Base-by-base conservation (phyloP, 2,797 vertebrate species). In the Leptodactylus fallax region DNA sequence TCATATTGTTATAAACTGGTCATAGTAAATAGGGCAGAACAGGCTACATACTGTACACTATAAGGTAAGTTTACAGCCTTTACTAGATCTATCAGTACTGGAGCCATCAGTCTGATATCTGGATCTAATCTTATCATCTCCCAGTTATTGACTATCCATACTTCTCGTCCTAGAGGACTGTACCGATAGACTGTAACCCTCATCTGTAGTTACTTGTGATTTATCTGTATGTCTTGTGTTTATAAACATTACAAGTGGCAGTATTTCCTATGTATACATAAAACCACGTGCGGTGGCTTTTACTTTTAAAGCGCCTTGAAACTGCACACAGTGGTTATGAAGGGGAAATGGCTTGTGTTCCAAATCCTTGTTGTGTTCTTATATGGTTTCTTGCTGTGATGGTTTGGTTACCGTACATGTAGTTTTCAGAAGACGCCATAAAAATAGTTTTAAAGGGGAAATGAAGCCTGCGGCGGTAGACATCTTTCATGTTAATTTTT, bases 191-290 rank as follows among this genome's bases (percentile, higher is more conserved):
- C 27, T 61, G 27, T n/a, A 21, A 21, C 27, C 17, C 7, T 19
- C 49, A 13, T 56, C 23, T 9, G 7, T 61, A 56, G 23, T 65
- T 45, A 53, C 53, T 36, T 56, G 9, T 83, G 17, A 45, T 74
- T 36, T n/a, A 84, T 60, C 69, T 74, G 67, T 84, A 47, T 23
- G 53, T 60, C 56, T 25, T 14, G 7, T 69, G 53, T 83, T 83
- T 83, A 79, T 55, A 87, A 87, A 83, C 81, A 69, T 25, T 60
- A 78, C 49, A 87, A 83, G 87, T 87, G 81, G n/a, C n/a, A 49
- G 74, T 65, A 69, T 84, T 84, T 87, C 87, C 87, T 84, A 45
- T 83, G 87, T 87, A 71, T 87, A 87, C 53, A 84, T 25, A 87
- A 77, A 23, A 23, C 81, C 87, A 87, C 87, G 74, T 83, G 87